Evolutionary conservation across 2,888 invertebrate species (phyloP).

Genomic region (Meiosimyza platycephala): DNA sequence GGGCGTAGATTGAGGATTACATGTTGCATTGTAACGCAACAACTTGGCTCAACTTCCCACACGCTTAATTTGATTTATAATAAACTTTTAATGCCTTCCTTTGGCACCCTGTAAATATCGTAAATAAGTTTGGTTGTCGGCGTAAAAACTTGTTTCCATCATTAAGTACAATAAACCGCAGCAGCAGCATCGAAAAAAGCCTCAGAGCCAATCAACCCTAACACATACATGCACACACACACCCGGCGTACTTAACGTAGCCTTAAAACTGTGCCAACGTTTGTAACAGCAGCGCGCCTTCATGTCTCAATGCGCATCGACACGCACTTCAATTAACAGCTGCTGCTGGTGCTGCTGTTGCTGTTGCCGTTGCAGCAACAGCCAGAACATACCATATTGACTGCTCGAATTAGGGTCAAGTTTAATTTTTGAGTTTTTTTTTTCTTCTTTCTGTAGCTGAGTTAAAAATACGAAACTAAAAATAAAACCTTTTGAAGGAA

Average conservation of each 20-base stretch:
- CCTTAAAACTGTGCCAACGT: conserved; percentile 2
- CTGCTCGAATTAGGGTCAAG: conserved; percentile 44
- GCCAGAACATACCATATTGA: conserved; percentile 47
- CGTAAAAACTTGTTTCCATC: too few relatives aligned
- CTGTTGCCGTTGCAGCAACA: conserved; percentile 17
- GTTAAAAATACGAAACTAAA: conserved; percentile 29
- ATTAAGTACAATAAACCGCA: too few relatives aligned
- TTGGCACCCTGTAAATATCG: too few relatives aligned
- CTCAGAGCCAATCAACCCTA: conserved; percentile 23
- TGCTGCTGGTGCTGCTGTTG: conserved; percentile 38
- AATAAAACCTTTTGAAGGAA: neutral
- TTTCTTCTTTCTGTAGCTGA: conserved; percentile 45
- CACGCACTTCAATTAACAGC: conserved; percentile 2
- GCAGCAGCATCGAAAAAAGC: too few relatives aligned
- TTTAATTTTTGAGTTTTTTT: conserved; percentile 50
- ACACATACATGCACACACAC: conserved; percentile 24
- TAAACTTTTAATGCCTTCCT: too few relatives aligned
- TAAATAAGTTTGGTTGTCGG: too few relatives aligned
- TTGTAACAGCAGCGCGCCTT: conserved; percentile 37
- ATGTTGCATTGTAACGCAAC: too few relatives aligned
- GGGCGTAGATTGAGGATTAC: too few relatives aligned
- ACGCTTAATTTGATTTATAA: too few relatives aligned
- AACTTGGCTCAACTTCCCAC: too few relatives aligned
- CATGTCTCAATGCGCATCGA: conserved; percentile 35
- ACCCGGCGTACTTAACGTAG: conserved; percentile 20